Conservation (phyloP, 2,797 vertebrate genomes). For the Borostomias antarcticus region DNA sequence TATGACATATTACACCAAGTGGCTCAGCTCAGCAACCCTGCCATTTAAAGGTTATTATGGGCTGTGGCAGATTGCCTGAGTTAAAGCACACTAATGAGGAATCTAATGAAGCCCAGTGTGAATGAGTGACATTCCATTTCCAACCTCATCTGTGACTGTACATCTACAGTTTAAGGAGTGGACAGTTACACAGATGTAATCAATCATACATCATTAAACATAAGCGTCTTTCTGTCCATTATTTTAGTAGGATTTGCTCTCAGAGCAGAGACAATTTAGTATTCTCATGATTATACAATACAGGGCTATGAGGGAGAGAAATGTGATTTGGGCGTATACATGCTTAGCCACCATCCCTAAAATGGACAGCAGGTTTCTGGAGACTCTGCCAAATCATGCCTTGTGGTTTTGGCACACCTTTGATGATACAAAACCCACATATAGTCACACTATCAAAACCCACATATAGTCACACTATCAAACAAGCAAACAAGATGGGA, state of each 20-base stretch:
- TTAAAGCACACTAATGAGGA: conserved; percentile 11
- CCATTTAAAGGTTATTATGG: conserved; percentile 20
- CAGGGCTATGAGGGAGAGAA: too few relatives aligned
- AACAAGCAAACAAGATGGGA: too few relatives aligned
- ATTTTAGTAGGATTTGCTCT: background rate
- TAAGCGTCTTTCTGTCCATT: background rate
- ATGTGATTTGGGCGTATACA: too few relatives aligned
- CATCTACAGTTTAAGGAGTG: conserved; percentile 1
- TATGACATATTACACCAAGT: conserved; percentile 21
- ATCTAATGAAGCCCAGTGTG: conserved; percentile 12
- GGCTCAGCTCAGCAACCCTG: conserved; percentile 2
- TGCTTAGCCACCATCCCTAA: too few relatives aligned
- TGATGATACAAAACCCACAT: background rate
- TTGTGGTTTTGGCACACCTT: background rate
- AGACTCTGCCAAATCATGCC: background rate
- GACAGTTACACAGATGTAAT: background rate
- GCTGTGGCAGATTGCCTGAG: conserved; percentile 9
- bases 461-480: background rate
- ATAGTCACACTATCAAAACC: background rate
- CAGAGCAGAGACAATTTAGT: too few relatives aligned
- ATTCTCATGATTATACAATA: too few relatives aligned
- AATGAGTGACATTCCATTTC: conserved; percentile 24
- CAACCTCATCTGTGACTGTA: conserved; percentile 12
- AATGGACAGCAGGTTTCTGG: too few relatives aligned
- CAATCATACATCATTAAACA: background rate